Conservation (phyloP, 2,113 vertebrate genomes). For the Notarius lentiginosus region DNA sequence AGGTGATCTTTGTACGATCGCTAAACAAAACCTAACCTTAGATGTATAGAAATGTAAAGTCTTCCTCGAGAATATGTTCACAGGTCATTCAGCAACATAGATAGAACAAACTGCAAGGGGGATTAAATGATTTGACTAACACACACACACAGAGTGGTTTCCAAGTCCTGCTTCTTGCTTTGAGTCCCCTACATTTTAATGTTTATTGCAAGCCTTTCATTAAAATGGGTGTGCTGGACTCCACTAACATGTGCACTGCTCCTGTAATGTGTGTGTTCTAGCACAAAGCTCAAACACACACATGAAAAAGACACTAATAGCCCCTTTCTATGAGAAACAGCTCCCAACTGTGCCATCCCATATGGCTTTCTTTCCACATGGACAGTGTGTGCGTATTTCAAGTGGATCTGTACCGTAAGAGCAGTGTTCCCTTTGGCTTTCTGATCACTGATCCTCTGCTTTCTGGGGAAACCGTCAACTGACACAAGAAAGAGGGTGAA, state of each 20-base stretch:
- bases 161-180: not conserved
- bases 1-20: not conserved
- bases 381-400: not conserved
- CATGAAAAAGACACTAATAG: conserved; percentile 14
- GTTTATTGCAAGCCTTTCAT: conserved; percentile 21
- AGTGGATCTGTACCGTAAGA: conserved; percentile 64
- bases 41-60: not conserved
- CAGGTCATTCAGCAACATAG: not conserved
- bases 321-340: conserved; percentile 20
- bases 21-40: no score
- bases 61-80: not conserved
- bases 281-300: not conserved
- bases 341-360: conserved; percentile 30
- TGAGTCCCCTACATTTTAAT: not conserved
- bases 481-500: conserved; percentile 62
- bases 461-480: conserved; percentile 68
- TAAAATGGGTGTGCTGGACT: conserved; percentile 18
- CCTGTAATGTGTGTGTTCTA: not conserved
- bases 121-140: not conserved
- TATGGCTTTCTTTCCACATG: conserved; percentile 17
- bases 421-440: conserved; percentile 59
- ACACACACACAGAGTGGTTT: not conserved
- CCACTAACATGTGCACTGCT: conserved; percentile 3
- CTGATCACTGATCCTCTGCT: conserved; percentile 48
- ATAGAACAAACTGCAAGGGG: not conserved